These are phyloP conservation scores for Popillia japonica DNA, from an alignment of 1,140 invertebrate species.

Conservation along the genomic window DNA sequence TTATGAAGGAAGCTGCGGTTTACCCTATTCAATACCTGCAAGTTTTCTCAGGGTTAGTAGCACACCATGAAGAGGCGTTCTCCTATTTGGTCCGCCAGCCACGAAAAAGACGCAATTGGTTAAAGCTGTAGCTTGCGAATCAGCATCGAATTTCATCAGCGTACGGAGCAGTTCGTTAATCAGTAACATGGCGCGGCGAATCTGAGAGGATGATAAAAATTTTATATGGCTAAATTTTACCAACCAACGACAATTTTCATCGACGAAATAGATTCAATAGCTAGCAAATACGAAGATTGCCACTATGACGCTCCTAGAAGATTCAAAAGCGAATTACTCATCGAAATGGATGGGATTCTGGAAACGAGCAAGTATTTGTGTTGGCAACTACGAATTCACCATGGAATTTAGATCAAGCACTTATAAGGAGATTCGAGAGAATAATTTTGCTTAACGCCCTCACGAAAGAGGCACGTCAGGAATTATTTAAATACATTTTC, in stretches of 20 bases:
- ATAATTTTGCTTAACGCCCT: constrained; percentile 84
- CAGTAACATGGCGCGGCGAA: constrained; percentile 94
- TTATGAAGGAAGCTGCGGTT: constrained; percentile 89
- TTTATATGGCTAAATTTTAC: constrained; percentile 79
- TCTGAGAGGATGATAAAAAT: constrained; percentile 92
- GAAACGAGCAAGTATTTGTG: constrained; percentile 76
- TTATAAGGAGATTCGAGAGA: constrained; percentile 89
- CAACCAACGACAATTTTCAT: constrained; percentile 95
- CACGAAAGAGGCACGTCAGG: constrained; percentile 67
- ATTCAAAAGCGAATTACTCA: constrained; percentile 91
- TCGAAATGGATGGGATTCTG: constrained; percentile 87
- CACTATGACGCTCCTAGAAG: constrained; percentile 93
- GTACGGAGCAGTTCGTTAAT: constrained; percentile 87
- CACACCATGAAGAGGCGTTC: constrained; percentile 84
- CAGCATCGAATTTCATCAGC: constrained; percentile 90
- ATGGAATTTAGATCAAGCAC: constrained; percentile 80
- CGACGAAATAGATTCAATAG: constrained; percentile 94
- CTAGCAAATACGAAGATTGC: constrained; percentile 73
- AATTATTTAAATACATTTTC: constrained; percentile 72
- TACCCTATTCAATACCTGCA: constrained; percentile 87
- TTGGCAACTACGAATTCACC: constrained; percentile 91
- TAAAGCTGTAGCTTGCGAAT: constrained; percentile 86
- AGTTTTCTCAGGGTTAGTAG: constrained; percentile 79
- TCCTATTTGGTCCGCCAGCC: constrained; percentile 88
- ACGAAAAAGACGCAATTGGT: constrained; percentile 89